Conservation (phyloP, 2,797 vertebrate genomes). For the Pseudochromis fuscus region DNA sequence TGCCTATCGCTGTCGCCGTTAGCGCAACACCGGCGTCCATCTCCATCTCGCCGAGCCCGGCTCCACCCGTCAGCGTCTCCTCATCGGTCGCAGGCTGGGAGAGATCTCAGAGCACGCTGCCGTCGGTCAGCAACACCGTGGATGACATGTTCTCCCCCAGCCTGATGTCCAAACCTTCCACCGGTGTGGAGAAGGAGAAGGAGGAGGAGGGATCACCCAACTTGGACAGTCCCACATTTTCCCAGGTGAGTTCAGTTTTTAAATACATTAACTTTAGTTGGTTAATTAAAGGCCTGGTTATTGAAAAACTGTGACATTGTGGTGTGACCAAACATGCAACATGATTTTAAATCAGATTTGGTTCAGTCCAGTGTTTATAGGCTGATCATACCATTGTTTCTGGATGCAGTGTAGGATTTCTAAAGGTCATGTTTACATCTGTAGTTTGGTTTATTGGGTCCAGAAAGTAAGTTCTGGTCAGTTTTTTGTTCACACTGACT, state of each 20-base stretch:
- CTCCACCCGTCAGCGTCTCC: constrained; percentile 58
- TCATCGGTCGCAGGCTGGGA: constrained; percentile 83
- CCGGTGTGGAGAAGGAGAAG: constrained; percentile 34
- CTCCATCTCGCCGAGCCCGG: constrained; percentile 68
- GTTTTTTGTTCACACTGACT: not conserved
- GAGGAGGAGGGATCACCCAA: constrained; percentile 47
- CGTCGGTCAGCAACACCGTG: constrained; percentile 75
- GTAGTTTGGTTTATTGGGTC: not conserved
- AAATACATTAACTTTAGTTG: too few species aligned
- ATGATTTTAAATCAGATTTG: not conserved
- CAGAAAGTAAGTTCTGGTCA: not conserved
- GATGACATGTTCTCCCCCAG: constrained; percentile 86
- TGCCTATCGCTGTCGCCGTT: constrained; percentile 45
- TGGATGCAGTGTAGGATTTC: not conserved
- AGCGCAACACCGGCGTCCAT: constrained; percentile 61
- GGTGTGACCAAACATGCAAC: not conserved
- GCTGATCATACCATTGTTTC: not conserved
- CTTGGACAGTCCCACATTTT: constrained; percentile 79
- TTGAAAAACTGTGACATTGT: not conserved
- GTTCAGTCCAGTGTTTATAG: not conserved
- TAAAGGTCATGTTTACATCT: not conserved
- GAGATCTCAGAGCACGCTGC: constrained; percentile 85
- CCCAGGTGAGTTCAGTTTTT: constrained; percentile 83
- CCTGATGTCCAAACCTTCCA: constrained; percentile 75
- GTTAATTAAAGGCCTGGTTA: not conserved